Base-by-base conservation (phyloP, 2,113 vertebrate genomes). In the Acinonyx jubatus region DNA sequence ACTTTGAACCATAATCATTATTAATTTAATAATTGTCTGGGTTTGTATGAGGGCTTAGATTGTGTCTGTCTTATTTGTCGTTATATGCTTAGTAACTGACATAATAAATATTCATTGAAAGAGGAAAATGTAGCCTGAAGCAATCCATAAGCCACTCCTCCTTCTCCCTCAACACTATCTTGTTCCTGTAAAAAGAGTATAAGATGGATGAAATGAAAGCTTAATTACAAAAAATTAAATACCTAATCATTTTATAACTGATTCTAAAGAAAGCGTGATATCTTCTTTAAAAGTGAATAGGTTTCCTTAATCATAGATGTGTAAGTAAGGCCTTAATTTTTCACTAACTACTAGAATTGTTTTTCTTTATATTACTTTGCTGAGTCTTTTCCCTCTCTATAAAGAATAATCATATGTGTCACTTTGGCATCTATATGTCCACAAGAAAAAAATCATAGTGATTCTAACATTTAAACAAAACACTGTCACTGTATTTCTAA, bases 161-260 rank as follows among this genome's bases (percentile, higher is more conserved):
- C 48, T 19, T 78, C 57, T 63, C 33, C 50, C 6, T 2, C n/a
- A 79, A 27, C 9, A 78, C 11, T 85, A 18, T 11, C 21, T 91
- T 78, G 5, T 66, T 82, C 13, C 33, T 50, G 16, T 2, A 87
- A 68, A 13, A 74, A 23, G 76, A 92, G 33, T 55, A 0, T 63
- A 88, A 80, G 61, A 85, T 71, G 57, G 31, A 79, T 90, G 25
- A 95, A 93, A 85, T 78, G 23, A 18, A 93, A 84, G 13, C 15
- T 11, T 74, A 82, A 38, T 45, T 73, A 65, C 86, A 93, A 95
- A 95, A 97, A 85, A 52, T 78, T 38, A 92, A 94, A 81, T n/a
- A 7, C 7, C 16, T 66, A 87, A 89, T 65, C 16, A 87, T 89
- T 96, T 65, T 61, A 55, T 38, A 38, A 86, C 41, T 23, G 15